Evolutionary conservation across 2,797 vertebrate genomes (phyloP), one percentile per base, ranked within the genome.

Genomic region (Manis javanica): DNA sequence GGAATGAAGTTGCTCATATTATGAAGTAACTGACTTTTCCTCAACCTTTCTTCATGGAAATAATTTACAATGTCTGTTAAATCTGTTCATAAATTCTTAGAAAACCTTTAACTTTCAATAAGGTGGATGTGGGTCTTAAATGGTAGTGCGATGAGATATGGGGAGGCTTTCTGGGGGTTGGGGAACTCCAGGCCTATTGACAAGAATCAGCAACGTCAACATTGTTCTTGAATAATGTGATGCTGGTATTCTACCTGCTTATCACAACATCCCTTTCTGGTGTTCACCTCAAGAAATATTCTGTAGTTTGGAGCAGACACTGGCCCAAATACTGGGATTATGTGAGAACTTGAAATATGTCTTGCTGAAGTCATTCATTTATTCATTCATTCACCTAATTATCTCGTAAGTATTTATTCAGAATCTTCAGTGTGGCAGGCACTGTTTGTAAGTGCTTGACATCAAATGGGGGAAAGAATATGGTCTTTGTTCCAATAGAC

Each of bases 61-160:
- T 64, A 69, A 68, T 53, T 82, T 49, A 69, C 3, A 49, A 29
- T 77, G 23, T 68, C 57, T 84, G 16, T 85, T 55, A 78, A 72
- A 69, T 87, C 31, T 91, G 66, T 88, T 93, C 34, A 53, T 31
- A 88, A 49, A 55, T 94, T 90, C 42, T 87, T 79, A 79, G 89
- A 53, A 91, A 81, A 71, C 49, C 13, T n/a, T 81, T 21, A 78
- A 63, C 34, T 87, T 92, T 82, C 53, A 57, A 14, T 75, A 53
- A 75, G 14, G 77, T 31, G 5, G 39, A 39, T 71, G 16, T 57
- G 34, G 31, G 15, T 77, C 24, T 83, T 72, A 39, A 64, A 49
- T 71, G 78, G 4, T n/a, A 53, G n/a, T 81, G 26, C 12, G n/a
- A 24, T 66, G 51, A 81, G 57, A 92, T 64, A 92, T 34, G 23